Evolutionary conservation across 1,140 invertebrate genomes (phyloP).

Genomic region (Magallana ariakensis): DNA sequence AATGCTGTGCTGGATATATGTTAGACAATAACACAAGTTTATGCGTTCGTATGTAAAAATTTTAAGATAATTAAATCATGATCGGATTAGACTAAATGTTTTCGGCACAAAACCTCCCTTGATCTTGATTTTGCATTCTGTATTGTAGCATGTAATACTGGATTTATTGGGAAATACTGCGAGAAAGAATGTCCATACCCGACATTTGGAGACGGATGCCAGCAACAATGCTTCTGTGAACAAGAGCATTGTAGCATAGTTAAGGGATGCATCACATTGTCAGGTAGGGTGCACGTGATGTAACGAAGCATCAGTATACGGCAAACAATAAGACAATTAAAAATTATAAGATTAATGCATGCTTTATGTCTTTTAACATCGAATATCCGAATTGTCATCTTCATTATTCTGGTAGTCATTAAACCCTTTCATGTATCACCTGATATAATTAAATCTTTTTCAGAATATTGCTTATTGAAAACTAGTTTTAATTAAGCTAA

Average conservation of each 20-base stretch:
- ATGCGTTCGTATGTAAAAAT: not conserved
- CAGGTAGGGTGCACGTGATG: no score
- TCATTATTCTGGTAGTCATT: no score
- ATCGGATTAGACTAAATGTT: not conserved
- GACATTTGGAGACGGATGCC: not conserved
- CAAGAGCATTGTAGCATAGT: not conserved
- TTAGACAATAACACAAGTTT: not conserved
- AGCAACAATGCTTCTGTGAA: not conserved
- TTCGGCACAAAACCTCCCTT: not conserved
- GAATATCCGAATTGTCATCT: no score
- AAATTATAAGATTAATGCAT: no score
- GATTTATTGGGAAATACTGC: slow-evolving; percentile 16
- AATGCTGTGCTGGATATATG: slow-evolving; percentile 11
- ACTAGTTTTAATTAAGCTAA: no score
- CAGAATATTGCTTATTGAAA: no score
- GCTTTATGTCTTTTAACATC: no score
- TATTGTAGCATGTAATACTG: not conserved
- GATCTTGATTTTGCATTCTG: no score
- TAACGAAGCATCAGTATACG: no score
- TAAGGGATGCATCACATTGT: not conserved
- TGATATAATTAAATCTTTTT: no score
- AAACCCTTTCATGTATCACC: no score
- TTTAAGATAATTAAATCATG: not conserved
- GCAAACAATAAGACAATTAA: no score
- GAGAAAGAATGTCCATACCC: not conserved